phyloP scores from a whole-genome alignment of 2,113 vertebrate genomes.

The Willisornis vidua region DNA sequence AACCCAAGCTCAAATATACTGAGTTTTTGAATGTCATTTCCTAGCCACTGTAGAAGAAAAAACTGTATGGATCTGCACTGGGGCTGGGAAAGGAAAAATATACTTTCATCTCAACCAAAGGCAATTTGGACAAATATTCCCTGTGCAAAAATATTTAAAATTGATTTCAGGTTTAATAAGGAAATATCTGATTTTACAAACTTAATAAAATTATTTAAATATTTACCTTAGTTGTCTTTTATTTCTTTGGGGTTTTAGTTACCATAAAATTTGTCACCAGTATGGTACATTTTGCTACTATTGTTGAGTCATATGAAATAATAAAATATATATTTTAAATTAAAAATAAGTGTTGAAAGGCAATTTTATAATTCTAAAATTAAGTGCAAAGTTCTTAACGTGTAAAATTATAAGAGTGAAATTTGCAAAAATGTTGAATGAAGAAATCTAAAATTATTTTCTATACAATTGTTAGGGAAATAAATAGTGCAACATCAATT shows the following conservation, averaged over 20 bases:
- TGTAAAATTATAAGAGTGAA: not conserved
- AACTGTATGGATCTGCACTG: accelerated
- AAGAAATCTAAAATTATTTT: not conserved
- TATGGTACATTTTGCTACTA: not conserved
- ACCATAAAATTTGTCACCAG: not conserved
- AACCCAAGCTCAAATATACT: not conserved
- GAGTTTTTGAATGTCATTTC: not conserved
- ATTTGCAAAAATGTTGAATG: accelerated
- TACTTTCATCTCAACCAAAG: not conserved
- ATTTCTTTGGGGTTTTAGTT: accelerated
- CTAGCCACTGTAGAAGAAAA: not conserved
- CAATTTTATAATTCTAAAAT: not conserved
- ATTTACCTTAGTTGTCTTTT: not conserved
- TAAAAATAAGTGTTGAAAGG: not conserved
- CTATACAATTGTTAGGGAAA: not conserved
- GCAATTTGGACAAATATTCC: not conserved
- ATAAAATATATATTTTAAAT: not conserved
- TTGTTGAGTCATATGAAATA: not conserved
- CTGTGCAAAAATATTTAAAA: not conserved
- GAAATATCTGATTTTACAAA: not conserved
- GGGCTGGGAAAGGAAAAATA: not conserved
- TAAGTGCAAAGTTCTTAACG: not conserved
- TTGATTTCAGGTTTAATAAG: not conserved
- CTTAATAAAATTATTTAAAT: not conserved
- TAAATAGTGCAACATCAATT: not conserved